Evolutionary conservation across 2,797 vertebrate genomes (phyloP).

Genomic region (Chaenodraco wilsoni): DNA sequence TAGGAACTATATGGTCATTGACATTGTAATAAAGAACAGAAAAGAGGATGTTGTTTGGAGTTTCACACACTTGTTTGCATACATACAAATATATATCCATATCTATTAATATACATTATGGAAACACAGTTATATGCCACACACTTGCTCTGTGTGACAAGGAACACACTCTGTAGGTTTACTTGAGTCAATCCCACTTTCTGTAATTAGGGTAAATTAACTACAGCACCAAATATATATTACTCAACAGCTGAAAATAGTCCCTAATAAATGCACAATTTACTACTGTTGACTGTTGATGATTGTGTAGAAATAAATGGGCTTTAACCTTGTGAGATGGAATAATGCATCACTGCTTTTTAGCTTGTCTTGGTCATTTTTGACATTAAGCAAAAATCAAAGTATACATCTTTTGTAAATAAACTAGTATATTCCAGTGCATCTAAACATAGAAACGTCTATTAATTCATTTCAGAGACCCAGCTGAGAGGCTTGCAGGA

Average conservation of each 20-base stretch:
- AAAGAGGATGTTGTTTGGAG: not conserved
- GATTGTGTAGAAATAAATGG: constrained; percentile 11
- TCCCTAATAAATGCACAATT: constrained; percentile 7
- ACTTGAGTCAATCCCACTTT: not conserved
- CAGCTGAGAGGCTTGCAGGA: constrained; percentile 42
- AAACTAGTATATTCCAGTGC: not conserved
- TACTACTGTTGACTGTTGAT: constrained; percentile 4
- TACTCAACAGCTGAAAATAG: constrained; percentile 26
- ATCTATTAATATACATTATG: not conserved
- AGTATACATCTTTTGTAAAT: no score
- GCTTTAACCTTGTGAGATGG: not conserved
- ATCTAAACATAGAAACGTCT: constrained; percentile 20
- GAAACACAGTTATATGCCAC: not conserved
- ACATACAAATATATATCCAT: not conserved
- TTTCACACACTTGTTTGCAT: no score
- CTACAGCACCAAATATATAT: not conserved
- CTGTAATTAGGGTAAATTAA: constrained; percentile 5
- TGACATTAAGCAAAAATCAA: not conserved
- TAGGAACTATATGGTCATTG: not conserved
- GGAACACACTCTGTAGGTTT: not conserved
- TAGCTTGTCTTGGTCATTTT: no score
- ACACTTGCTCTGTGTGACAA: not conserved
- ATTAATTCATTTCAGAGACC: constrained; percentile 27
- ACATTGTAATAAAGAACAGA: not conserved
- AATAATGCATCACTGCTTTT: not conserved